These are phyloP conservation scores for Chitala chitala DNA, from an alignment of 2,113 vertebrate genomes.

Conservation along the genomic window DNA sequence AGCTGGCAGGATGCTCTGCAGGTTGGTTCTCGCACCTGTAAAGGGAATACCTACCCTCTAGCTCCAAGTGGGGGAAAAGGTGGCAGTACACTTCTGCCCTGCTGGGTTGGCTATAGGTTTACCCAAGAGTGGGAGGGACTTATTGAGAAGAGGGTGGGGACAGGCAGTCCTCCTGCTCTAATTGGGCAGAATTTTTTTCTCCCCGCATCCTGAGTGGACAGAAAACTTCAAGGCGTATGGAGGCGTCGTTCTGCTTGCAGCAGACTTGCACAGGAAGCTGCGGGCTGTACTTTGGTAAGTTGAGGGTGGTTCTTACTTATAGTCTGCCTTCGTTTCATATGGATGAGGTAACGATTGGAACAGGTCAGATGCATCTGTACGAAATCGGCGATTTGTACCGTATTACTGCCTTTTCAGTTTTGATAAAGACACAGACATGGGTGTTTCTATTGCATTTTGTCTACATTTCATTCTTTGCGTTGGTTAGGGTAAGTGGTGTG, in stretches of 20 bases:
- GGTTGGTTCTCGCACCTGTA: neutral
- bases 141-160: neutral
- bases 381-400: no score
- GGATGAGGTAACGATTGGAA: no score
- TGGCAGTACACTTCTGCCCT: neutral
- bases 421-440: no score
- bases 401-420: no score
- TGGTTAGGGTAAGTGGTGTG: no score
- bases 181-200: conserved; percentile 19
- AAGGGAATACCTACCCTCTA: neutral
- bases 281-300: neutral
- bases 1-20: neutral
- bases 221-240: no score
- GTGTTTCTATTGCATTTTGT: no score
- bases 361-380: no score
- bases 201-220: conserved; percentile 9
- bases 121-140: neutral
- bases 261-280: neutral
- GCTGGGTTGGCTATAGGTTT: neutral
- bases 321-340: no score
- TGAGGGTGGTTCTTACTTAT: no score
- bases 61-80: neutral
- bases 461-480: no score
- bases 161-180: neutral
- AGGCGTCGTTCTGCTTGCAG: neutral